These are phyloP conservation scores for Strongylocentrotus purpuratus DNA, from an alignment of 35 echinoderm and acorn worm genomes.

Conservation along the genomic window DNA sequence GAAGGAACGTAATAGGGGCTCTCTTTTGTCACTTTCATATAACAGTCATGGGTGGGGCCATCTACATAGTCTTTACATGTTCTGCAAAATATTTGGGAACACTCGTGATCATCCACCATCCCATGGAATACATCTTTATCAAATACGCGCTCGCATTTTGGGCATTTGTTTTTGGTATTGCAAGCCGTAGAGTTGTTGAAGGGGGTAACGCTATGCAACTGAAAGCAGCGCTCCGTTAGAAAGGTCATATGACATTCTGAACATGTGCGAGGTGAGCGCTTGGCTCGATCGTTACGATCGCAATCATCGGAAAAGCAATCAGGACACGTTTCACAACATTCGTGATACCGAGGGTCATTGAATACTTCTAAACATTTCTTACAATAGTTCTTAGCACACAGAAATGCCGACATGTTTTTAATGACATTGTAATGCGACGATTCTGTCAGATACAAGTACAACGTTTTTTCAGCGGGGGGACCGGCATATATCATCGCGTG, in stretches of 20 bases:
- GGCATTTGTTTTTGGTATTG: background rate
- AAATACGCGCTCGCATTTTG: background rate
- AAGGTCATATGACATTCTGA: background rate
- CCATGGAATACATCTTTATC: background rate
- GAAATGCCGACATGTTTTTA: background rate
- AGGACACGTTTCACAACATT: background rate
- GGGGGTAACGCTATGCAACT: background rate
- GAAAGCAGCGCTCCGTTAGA: background rate
- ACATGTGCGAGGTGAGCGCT: too few species aligned
- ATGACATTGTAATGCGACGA: background rate
- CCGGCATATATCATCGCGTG: too few species aligned
- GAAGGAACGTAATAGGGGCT: background rate
- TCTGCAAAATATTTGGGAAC: slow-evolving; percentile 39
- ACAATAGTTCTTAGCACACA: background rate
- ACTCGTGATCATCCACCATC: background rate
- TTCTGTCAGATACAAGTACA: too few species aligned
- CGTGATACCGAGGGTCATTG: background rate
- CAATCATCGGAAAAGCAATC: background rate
- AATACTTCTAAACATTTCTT: background rate
- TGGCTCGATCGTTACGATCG: background rate
- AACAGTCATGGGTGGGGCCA: slow-evolving; percentile 36
- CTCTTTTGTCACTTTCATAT: slow-evolving; percentile 37
- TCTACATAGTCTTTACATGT: slow-evolving; percentile 30
- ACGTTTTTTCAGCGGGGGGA: too few species aligned
- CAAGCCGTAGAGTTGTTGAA: background rate